Evolutionary conservation across 1,140 invertebrate genomes (phyloP).

Genomic region (Drosophila biarmipes): DNA sequence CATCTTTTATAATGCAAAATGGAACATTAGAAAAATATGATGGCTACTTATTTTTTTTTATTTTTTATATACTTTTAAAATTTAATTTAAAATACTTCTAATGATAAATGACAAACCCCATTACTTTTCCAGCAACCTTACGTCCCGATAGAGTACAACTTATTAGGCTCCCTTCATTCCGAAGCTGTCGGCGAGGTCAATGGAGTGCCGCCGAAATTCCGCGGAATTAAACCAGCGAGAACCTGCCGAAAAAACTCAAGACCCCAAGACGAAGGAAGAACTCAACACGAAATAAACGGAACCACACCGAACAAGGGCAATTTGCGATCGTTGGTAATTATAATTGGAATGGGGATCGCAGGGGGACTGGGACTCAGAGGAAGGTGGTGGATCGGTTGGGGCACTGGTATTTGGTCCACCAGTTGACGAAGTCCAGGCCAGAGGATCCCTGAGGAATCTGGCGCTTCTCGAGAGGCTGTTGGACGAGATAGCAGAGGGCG

Average conservation of each 20-base stretch:
- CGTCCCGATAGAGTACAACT: constrained; percentile 30
- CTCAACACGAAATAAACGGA: constrained; percentile 33
- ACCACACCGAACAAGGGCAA: constrained; percentile 49
- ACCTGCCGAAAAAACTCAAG: background rate
- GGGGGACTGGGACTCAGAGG: constrained; percentile 2
- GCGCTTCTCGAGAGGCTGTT: background rate
- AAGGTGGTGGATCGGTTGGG: constrained; percentile 20
- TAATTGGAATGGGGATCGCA: constrained; percentile 27
- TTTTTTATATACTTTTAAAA: too few relatives aligned
- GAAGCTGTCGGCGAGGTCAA: constrained; percentile 59
- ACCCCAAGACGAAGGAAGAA: constrained; percentile 8
- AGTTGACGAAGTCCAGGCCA: constrained; percentile 23
- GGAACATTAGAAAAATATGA: too few relatives aligned
- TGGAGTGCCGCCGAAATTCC: constrained; percentile 73
- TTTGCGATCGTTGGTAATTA: constrained; percentile 70
- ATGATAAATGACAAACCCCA: too few relatives aligned
- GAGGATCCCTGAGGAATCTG: background rate
- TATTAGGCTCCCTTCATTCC: constrained; percentile 27
- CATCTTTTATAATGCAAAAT: too few relatives aligned
- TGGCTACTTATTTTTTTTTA: too few relatives aligned
- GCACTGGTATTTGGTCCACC: constrained; percentile 58
- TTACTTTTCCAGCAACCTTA: background rate
- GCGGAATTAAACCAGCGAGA: constrained; percentile 58
- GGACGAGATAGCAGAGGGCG: constrained; percentile 31
- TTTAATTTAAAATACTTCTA: too few relatives aligned